phyloP scores from a whole-genome alignment of 2,888 invertebrate species.

The Eilema griseolum region DNA sequence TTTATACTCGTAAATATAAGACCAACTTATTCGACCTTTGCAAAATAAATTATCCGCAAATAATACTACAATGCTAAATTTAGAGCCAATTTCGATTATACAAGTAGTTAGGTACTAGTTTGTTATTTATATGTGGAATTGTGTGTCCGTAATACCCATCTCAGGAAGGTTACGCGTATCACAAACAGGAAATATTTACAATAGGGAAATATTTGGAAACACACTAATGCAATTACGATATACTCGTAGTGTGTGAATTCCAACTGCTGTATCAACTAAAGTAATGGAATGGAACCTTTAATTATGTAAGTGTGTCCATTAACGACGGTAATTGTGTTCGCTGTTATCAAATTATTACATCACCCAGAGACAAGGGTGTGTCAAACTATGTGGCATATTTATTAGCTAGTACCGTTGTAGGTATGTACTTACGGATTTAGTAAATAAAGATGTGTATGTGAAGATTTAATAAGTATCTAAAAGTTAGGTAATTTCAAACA shows the following conservation, averaged over 20 bases:
- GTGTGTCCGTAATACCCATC: neutral
- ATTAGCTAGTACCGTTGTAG: too few species aligned
- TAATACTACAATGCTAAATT: neutral
- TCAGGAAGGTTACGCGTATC: neutral
- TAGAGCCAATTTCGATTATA: neutral
- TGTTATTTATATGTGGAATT: neutral
- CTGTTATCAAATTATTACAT: slow-evolving; percentile 15
- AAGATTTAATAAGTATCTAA: too few species aligned
- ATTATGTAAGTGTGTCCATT: slow-evolving; percentile 9
- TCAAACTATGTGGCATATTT: slow-evolving; percentile 3
- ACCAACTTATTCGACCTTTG: neutral
- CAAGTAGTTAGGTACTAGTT: too few species aligned
- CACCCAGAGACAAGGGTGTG: slow-evolving; percentile 7
- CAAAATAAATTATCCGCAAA: neutral
- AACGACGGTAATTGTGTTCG: slow-evolving; percentile 14
- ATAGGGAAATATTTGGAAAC: neutral
- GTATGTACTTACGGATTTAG: too few species aligned
- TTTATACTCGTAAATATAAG: too few species aligned
- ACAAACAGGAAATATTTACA: neutral
- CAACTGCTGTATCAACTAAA: slow-evolving; percentile 5
- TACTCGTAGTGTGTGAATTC: neutral
- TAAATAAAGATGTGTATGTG: too few species aligned
- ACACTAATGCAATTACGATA: neutral
- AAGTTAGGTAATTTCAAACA: too few species aligned
- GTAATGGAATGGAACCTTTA: slow-evolving; percentile 12